Evolutionary conservation across 1,140 invertebrate genomes (phyloP).

Genomic region (Mercenaria mercenaria): DNA sequence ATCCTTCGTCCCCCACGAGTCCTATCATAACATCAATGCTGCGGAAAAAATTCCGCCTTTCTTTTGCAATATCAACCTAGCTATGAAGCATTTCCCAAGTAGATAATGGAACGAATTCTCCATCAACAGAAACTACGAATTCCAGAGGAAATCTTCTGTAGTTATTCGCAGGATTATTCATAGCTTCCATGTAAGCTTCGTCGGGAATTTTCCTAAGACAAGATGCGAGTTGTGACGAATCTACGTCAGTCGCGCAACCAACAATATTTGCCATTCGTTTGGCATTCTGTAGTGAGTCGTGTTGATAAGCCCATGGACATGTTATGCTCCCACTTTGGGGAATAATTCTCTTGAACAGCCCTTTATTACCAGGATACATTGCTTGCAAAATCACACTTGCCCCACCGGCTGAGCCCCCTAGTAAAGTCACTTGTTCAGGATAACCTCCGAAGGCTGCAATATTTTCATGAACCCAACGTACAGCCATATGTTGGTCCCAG

Average conservation of each 20-base stretch:
- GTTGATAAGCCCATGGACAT: slow-evolving; percentile 27
- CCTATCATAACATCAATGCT: slow-evolving; percentile 51
- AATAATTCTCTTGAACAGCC: slow-evolving; percentile 69
- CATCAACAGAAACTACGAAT: slow-evolving; percentile 61
- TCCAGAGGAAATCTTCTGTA: slow-evolving; percentile 32
- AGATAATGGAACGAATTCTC: slow-evolving; percentile 51
- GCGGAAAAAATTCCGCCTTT: slow-evolving; percentile 13
- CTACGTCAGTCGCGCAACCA: not conserved
- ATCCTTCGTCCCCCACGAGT: not conserved
- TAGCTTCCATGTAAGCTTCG: not conserved
- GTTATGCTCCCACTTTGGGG: slow-evolving; percentile 64
- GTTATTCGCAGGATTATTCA: not conserved
- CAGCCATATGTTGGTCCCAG: slow-evolving; percentile 90
- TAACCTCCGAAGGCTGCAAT: slow-evolving; percentile 91
- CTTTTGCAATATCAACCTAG: not conserved
- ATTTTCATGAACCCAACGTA: slow-evolving; percentile 91
- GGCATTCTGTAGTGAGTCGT: slow-evolving; percentile 28
- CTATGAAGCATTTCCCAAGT: slow-evolving; percentile 36
- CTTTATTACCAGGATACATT: slow-evolving; percentile 66
- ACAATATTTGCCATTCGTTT: not conserved
- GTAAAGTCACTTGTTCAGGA: slow-evolving; percentile 89
- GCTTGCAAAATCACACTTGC: slow-evolving; percentile 90
- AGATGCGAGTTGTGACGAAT: not conserved
- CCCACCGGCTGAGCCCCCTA: slow-evolving; percentile 90
- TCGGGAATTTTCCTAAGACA: not conserved